Evolutionary conservation across 2,113 vertebrate species (phyloP), one percentile per base, ranked within the genome.

Genomic region (Rhea americana): DNA sequence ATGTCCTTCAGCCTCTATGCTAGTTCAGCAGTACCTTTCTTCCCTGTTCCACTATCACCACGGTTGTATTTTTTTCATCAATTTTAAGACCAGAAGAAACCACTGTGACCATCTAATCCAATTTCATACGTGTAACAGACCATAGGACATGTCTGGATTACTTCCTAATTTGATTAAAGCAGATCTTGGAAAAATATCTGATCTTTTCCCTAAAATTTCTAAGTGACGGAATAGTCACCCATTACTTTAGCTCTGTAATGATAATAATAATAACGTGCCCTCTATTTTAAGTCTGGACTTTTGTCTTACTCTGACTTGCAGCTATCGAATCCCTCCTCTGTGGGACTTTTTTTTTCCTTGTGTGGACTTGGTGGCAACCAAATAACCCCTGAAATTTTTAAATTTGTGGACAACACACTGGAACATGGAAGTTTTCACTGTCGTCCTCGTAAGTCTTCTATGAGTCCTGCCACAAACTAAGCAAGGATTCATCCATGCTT

Each of bases 21-120:
- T 88, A 91, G 35, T 93, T 87, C 91, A 79, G 81, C 73, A 85
- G 65, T 50, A 30, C 92, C 86, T 92, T 96, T 90, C 62, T 92
- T 86, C 87, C 41, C 73, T 91, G 67, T 87, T 95, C 85, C 90
- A 58, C 84, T 74, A 71, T 88, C 41, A 47, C 75, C 19, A n/a
- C 91, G 93, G 76, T 91, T 91, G 74, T 58, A 7, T 73, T 71
- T 91, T 83, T 90, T 74, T 82, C 70, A 90, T 90, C 91, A 83
- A 92, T 90, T 94, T 62, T 63, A 77, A 90, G 78, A 86, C 66
- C 87, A 92, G 86, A 85, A 94, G 73, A 92, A 91, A 77, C 65
- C 66, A 79, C 91, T 81, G 74, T 71, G 77, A 85, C 81, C 63
- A 71, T 89, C 84, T 95, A 93, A 94, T 93, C 81, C 80, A 78